Evolutionary conservation across 1,140 invertebrate species (phyloP).

Genomic region (Drosophila nebulosa): DNA sequence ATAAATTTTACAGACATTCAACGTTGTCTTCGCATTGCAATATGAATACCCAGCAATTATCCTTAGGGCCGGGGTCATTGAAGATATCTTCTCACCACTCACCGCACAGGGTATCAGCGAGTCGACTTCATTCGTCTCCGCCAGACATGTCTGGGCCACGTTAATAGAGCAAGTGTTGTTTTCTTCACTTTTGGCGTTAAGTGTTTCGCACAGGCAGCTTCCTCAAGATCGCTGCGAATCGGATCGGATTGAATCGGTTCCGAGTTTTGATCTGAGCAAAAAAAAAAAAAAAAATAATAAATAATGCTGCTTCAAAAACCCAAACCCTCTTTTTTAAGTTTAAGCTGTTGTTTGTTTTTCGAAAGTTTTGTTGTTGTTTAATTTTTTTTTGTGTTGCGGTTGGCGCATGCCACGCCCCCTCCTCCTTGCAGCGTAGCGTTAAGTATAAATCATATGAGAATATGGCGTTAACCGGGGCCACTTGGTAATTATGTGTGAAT

Average conservation of each 20-base stretch:
- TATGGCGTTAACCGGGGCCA: background rate
- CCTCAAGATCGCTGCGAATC: background rate
- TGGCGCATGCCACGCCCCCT: slow-evolving; percentile 57
- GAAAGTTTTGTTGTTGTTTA: slow-evolving; percentile 60
- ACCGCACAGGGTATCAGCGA: background rate
- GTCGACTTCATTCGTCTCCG: background rate
- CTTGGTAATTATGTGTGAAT: slow-evolving; percentile 51
- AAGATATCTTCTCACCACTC: no score
- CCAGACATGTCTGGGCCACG: slow-evolving; percentile 35
- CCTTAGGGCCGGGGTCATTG: background rate
- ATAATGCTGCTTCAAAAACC: slow-evolving; percentile 44
- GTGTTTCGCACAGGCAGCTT: slow-evolving; percentile 64
- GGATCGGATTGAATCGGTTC: slow-evolving; percentile 32
- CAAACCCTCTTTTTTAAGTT: slow-evolving; percentile 9
- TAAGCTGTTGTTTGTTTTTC: slow-evolving; percentile 66
- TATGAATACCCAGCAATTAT: background rate
- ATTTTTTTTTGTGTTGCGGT: slow-evolving; percentile 37
- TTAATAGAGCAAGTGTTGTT: slow-evolving; percentile 81
- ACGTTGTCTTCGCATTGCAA: background rate
- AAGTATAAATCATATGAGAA: slow-evolving; percentile 12
- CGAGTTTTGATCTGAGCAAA: slow-evolving; percentile 22
- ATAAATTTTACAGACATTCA: slow-evolving; percentile 62
- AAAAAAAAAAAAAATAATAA: slow-evolving; percentile 71
- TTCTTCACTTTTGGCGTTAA: slow-evolving; percentile 80
- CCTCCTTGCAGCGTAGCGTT: background rate